Conservation (phyloP, 2,797 vertebrate genomes). For the Sternotherus odoratus region DNA sequence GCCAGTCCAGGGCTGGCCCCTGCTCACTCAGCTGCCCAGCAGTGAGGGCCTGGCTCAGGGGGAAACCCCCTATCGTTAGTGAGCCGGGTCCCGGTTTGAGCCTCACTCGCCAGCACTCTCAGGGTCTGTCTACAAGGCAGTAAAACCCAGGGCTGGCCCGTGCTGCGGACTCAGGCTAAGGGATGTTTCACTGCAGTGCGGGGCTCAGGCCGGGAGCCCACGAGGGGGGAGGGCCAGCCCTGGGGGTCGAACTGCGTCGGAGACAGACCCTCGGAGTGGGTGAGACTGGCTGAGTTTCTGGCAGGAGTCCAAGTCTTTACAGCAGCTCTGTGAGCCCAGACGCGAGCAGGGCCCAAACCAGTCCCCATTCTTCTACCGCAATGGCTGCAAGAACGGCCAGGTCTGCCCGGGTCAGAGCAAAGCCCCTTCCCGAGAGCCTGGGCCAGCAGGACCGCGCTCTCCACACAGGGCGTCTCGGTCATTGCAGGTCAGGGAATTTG, state of each 20-base stretch:
- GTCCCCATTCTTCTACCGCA: rapidly evolving
- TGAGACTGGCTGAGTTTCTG: neutral
- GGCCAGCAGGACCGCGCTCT: rapidly evolving
- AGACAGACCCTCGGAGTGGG: too few species aligned
- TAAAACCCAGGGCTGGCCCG: too few species aligned
- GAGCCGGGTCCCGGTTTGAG: too few species aligned
- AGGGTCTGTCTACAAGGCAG: too few species aligned
- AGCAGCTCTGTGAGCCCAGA: neutral
- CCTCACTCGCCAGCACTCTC: too few species aligned
- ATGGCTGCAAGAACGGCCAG: rapidly evolving
- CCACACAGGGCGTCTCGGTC: neutral
- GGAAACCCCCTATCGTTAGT: neutral
- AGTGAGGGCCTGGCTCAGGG: neutral
- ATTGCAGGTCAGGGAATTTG: neutral
- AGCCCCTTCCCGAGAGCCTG: rapidly evolving
- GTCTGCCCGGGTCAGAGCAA: neutral
- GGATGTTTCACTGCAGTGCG: too few species aligned
- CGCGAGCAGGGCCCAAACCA: neutral
- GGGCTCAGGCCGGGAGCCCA: too few species aligned
- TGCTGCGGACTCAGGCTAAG: too few species aligned
- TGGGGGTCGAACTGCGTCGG: too few species aligned
- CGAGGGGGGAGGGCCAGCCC: too few species aligned
- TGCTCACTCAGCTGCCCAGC: neutral
- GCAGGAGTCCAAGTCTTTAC: neutral
- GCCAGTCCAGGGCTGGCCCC: neutral